These are phyloP conservation scores for Mastomys natalensis DNA, from an alignment of 2,113 vertebrate species.

Conservation along the genomic window DNA sequence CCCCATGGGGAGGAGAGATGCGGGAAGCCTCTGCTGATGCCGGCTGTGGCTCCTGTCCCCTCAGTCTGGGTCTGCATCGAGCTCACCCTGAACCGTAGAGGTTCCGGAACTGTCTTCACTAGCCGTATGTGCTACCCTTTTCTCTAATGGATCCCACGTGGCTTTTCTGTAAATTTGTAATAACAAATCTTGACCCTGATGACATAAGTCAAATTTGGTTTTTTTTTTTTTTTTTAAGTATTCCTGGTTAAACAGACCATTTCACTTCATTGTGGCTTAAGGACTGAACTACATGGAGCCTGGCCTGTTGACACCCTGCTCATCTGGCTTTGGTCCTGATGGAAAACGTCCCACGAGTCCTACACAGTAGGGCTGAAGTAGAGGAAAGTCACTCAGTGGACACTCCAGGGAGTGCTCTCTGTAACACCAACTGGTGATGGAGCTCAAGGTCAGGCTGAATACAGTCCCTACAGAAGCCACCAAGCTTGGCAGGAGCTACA, in stretches of 20 bases:
- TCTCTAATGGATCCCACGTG: not conserved
- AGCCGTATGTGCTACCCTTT: not conserved
- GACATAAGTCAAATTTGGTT: not conserved
- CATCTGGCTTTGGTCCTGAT: not conserved
- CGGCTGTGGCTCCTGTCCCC: not conserved
- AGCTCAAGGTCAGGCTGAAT: not conserved
- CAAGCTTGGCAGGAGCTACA: not conserved
- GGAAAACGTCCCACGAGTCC: not conserved
- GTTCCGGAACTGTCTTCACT: not conserved
- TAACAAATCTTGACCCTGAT: not conserved
- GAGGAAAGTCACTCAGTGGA: not conserved
- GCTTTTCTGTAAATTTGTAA: not conserved
- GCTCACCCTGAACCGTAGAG: not conserved
- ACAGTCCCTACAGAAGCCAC: not conserved
- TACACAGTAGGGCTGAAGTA: not conserved
- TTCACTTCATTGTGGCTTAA: conserved; percentile 25
- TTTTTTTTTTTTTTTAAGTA: not conserved
- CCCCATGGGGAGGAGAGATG: not conserved
- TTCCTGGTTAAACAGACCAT: not conserved
- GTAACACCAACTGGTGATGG: not conserved
- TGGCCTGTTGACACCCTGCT: not conserved
- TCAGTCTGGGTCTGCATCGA: not conserved
- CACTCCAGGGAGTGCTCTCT: not conserved
- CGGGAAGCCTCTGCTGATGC: not conserved
- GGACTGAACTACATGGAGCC: not conserved